Evolutionary conservation across 1,140 invertebrate genomes (phyloP).

Genomic region (Thrips palmi): DNA sequence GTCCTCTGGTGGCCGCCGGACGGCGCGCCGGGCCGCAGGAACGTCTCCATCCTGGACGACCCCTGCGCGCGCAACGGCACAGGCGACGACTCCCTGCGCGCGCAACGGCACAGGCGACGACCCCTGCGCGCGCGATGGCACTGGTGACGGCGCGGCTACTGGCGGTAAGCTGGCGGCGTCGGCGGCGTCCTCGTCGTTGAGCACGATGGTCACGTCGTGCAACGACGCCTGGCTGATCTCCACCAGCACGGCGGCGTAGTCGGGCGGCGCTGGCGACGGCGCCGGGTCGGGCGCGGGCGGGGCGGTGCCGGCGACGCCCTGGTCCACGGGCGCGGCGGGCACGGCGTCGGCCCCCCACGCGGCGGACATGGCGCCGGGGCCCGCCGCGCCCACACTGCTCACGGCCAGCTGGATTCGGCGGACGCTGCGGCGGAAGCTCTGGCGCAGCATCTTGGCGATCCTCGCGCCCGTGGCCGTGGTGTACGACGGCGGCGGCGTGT

Average conservation of each 20-base stretch:
- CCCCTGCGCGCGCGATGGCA: too few species aligned
- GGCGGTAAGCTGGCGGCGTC: too few species aligned
- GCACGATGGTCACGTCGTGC: conserved; percentile 15
- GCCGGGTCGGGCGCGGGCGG: conserved; percentile 7
- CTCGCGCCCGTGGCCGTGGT: conserved; percentile 72
- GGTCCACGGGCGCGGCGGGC: conserved; percentile 31
- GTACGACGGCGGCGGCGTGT: conserved; percentile 81
- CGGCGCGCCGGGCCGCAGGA: not conserved
- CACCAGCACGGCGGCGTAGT: conserved; percentile 40
- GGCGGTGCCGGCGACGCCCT: not conserved
- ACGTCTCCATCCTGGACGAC: too few species aligned
- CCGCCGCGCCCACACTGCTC: conserved; percentile 28
- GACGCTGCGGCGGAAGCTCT: conserved; percentile 62
- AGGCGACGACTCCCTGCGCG: too few species aligned
- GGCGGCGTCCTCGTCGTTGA: not conserved
- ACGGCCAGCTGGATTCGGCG: conserved; percentile 36
- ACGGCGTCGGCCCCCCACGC: conserved; percentile 26
- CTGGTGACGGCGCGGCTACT: too few species aligned
- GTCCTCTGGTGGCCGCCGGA: conserved; percentile 14
- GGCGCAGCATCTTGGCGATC: conserved; percentile 56
- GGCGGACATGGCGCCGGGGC: conserved; percentile 13
- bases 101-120: too few species aligned
- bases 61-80: too few species aligned
- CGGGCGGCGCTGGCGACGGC: conserved; percentile 32
- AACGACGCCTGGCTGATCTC: conserved; percentile 29